A percentile compares a stretch with the other conserved stretches of the same genome.
These are phyloP conservation scores for Heteromurus nitidus DNA, from an alignment of 2,888 invertebrate genomes.

Conservation along the genomic window DNA sequence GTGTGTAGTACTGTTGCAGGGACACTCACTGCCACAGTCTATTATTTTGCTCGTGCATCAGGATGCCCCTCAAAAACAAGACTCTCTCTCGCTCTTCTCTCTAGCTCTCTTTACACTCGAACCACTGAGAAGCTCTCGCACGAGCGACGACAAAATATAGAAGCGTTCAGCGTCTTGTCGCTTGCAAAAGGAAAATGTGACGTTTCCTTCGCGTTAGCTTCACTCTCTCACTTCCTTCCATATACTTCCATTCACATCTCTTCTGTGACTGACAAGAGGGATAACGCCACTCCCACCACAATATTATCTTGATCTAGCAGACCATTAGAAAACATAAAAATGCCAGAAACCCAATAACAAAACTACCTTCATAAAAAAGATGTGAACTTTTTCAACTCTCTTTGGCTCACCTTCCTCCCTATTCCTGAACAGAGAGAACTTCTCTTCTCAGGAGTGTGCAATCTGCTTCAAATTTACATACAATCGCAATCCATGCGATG, in stretches of 20 bases:
- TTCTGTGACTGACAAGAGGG: slow-evolving; percentile 20
- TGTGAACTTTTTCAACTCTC: slow-evolving; percentile 4
- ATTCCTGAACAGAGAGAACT: slow-evolving; percentile 29
- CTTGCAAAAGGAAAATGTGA: background rate
- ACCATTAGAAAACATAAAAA: slow-evolving; percentile 54
- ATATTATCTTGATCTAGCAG: slow-evolving; percentile 53
- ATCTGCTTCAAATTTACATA: slow-evolving; percentile 64
- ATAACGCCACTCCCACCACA: slow-evolving; percentile 64
- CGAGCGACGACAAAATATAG: too few species aligned
- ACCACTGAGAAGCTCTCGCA: too few species aligned
- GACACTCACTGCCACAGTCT: background rate
- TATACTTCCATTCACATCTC: slow-evolving; percentile 15
- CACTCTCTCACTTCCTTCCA: slow-evolving; percentile 37
- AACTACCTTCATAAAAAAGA: slow-evolving; percentile 19
- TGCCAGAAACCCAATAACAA: slow-evolving; percentile 34
- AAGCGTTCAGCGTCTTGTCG: too few species aligned
- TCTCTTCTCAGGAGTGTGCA: slow-evolving; percentile 26
- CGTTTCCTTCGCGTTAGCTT: background rate
- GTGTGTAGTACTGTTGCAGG: too few species aligned
- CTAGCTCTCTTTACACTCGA: too few species aligned
- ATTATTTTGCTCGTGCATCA: background rate
- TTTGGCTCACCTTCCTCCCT: slow-evolving; percentile 43
- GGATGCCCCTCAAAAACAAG: background rate
- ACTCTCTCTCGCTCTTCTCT: background rate
- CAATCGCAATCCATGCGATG: slow-evolving; percentile 34